Evolutionary conservation across 2,113 vertebrate species (phyloP).

Genomic region (Poeciliopsis retropinna): DNA sequence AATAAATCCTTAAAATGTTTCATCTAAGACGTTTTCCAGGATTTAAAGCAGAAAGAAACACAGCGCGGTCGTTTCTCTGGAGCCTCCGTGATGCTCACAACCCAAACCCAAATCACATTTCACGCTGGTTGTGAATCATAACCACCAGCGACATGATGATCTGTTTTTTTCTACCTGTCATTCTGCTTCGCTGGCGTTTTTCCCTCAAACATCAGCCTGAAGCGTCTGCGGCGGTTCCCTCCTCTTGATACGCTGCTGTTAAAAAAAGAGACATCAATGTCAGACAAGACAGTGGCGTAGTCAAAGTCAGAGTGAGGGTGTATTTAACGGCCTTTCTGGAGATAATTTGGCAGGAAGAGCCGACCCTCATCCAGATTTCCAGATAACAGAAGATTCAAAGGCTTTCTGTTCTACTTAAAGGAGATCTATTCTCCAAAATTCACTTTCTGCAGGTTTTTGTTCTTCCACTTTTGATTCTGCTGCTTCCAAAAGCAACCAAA

Average conservation of each 20-base stretch:
- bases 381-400: conserved; percentile 37
- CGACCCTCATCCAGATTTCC: conserved; percentile 26
- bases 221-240: conserved; percentile 2
- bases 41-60: background rate
- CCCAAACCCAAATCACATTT: conserved; percentile 23
- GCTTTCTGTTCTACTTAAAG: conserved; percentile 31
- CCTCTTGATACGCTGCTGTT: background rate
- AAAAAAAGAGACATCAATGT: conserved; percentile 13
- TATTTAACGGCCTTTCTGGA: background rate
- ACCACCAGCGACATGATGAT: conserved; percentile 8
- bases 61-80: background rate
- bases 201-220: conserved; percentile 10
- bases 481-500: too few relatives aligned
- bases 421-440: conserved; percentile 25
- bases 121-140: conserved; percentile 24
- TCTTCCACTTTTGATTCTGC: too few relatives aligned
- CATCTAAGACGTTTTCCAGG: background rate
- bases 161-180: conserved; percentile 8
- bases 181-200: conserved; percentile 13
- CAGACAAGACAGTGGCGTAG: conserved; percentile 12
- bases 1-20: background rate
- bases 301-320: conserved; percentile 12
- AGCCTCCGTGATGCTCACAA: background rate
- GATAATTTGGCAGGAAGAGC: conserved; percentile 23
- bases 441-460: too few relatives aligned